Evolutionary conservation across 2,888 invertebrate species (phyloP), one percentile per base, ranked within the genome.

Genomic region (Dendrolimus pini): DNA sequence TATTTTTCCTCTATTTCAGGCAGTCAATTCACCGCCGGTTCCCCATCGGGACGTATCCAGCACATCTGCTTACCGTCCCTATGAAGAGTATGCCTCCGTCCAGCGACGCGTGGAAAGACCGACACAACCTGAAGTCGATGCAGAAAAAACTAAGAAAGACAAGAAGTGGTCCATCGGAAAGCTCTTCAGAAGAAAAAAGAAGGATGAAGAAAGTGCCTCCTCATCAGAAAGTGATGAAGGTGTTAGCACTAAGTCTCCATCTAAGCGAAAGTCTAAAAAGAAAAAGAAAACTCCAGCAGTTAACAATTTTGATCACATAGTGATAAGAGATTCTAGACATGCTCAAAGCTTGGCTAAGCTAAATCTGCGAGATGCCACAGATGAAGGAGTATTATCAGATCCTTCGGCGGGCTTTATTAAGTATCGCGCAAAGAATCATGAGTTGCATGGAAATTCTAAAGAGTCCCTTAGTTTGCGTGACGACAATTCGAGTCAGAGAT

Each of bases 151-250:
- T 63, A 91, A 92, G 64, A 92, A 92, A 71, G 94, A 93, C 69
- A 94, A 94, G 68, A 96, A 95, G 81, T 96, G 96, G 96, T 95
- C 95, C 9, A 92, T 96, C 54, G 96, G 96, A 8, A 95, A 94
- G 69, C 91, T 96, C 3, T 95, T 96, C 75, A 92, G 95, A 63
- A 92, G 94, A 75, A 95, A 95, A 82, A 95, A 95, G 80, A 94
- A 94, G 65, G 93, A 93, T 61, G 92, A 92, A 54, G 93, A 93
- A 65, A 92, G 89, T 55, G 92, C 89, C 10, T 89, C 92, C 58
- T 93, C 92, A 58, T 92, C 92, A 13, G 92, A 92, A 66, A 87
- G 78, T 60, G 90, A 87, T 42, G 91, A 86, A 68, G 88, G 86
- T 54, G 82, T 83, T 64, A 87, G 82, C 65, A 83, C 84, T 41